Evolutionary conservation across 2,888 invertebrate species (phyloP), one percentile per base, ranked within the genome.

Genomic region (Alcis repandata): DNA sequence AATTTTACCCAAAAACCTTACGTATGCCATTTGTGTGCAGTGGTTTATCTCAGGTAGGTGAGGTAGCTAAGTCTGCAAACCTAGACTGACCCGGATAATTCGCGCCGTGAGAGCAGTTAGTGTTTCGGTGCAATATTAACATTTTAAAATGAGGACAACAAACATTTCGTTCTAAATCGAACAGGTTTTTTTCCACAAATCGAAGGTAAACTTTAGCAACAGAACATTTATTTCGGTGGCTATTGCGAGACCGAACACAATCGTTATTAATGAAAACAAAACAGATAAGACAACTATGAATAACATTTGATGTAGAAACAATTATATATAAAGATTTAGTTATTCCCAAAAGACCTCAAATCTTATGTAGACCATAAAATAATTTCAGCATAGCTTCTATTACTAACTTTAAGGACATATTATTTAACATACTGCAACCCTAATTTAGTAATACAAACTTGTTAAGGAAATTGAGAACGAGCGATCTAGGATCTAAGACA

Each of bases 41-140:
- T 38, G 45, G 36, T 38, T 52, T 61, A 54, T 54, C 36, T 38
- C 20, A 58, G 36, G 32, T 40, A 17, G 19, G 20, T 43, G 20
- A 58, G 17, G 57, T 58, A 49, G 15, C 33, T 48, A 54, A 54
- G 27, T 15, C 59, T 32, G 15, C 48, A 58, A 51, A 46, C 52
- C 59, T 59, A 52, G 59, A 40, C 15, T 57, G 60, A 66, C 56
- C 65, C 52, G 52, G 60, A 17, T 60, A 53, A 48, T 49, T 19
- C 10, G 7, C 40, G 41, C 33, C 60, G 65, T 33, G 65, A 61
- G 60, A 61, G 49, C 59, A 57, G 60, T 57, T 57, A 57, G 48
- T 56, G 36, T 57, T 57, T 61, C 38, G 60, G 65, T 56, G 64
- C 60, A 65, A 61, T 57, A 61, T 66, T 66, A 66, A 60, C 65